These are phyloP conservation scores for Ceuthmochares aereus DNA, from an alignment of 2,113 vertebrate species.

Conservation along the genomic window DNA sequence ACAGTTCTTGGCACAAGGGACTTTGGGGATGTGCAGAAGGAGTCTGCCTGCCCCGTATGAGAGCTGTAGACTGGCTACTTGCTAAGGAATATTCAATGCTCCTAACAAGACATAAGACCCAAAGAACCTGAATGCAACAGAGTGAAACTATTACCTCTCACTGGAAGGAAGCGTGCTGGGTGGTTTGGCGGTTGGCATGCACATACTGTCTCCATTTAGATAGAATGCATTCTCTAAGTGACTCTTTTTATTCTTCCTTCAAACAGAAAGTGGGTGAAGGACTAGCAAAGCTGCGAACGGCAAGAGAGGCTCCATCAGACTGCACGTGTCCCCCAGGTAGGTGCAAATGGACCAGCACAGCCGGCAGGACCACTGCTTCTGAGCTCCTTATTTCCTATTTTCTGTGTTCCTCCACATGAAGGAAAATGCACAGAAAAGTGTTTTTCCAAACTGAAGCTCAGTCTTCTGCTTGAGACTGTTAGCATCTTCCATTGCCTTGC, in stretches of 20 bases:
- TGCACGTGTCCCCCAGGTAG: slow-evolving; percentile 93
- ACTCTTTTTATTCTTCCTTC: background rate
- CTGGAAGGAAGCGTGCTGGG: background rate
- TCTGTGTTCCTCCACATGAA: fast-evolving
- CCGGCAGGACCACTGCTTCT: fast-evolving
- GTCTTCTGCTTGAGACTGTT: background rate
- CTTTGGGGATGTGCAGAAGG: background rate
- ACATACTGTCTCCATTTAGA: fast-evolving
- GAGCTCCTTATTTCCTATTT: background rate
- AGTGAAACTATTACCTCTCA: background rate
- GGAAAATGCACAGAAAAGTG: background rate
- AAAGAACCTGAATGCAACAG: background rate
- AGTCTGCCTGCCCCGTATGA: background rate
- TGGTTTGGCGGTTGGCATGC: background rate
- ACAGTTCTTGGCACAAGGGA: background rate
- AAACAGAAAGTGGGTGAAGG: slow-evolving; percentile 84
- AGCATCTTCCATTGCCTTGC: background rate
- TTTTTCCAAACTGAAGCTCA: background rate
- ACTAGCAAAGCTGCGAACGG: slow-evolving; percentile 81
- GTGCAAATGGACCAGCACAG: background rate
- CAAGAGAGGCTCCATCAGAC: slow-evolving; percentile 82
- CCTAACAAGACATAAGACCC: fast-evolving
- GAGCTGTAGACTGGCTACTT: too few species aligned
- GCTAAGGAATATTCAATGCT: background rate
- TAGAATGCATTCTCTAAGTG: background rate